Base-by-base conservation (phyloP, 2,888 invertebrate genomes). In the Pyrrhia umbra region DNA sequence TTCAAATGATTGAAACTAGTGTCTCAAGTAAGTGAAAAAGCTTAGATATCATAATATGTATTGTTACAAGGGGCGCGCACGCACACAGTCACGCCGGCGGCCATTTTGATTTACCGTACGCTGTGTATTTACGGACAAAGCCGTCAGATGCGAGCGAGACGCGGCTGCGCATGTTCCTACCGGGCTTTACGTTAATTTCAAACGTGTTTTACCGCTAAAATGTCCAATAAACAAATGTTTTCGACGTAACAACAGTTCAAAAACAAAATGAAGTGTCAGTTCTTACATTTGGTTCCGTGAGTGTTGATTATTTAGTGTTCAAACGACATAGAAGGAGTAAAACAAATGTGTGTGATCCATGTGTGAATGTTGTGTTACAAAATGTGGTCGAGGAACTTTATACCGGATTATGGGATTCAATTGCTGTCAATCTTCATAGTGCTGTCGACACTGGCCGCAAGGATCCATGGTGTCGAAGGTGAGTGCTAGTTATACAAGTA, bases 351-450 rank as follows among this genome's bases (percentile, higher is more conserved):
- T 95, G 94, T 92, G 93, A 90, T 94, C 92, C 94, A 93, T 94
- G 93, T 94, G 95, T 95, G 92, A 93, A 93, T 95, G 95, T 95
- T 94, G 94, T 95, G 95, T 88, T 91, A 87, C 93, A 96, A 95
- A 95, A 96, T 96, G 96, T 96, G 96, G 96, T 96, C 96, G 95
- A 96, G 95, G 94, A 95, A 96, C 95, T 95, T 95, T 95, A 95
- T 92, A 95, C 95, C 95, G 96, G 96, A 96, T 95, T 96, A 96
- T 95, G 95, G 96, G 96, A 96, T 96, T 96, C 95, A 92, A 92
- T 93, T 95, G 92, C 90, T 95, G 89, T 90, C 89, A 81, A 81
- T 94, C 83, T 88, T 91, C 79, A 87, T 95, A 75, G 75, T 92
- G 89, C 85, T 95, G 90, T 88, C 93, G 83, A 87, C 92, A 83